Evolutionary conservation across 2,888 invertebrate genomes (phyloP).

Genomic region (Lycia hirtaria): DNA sequence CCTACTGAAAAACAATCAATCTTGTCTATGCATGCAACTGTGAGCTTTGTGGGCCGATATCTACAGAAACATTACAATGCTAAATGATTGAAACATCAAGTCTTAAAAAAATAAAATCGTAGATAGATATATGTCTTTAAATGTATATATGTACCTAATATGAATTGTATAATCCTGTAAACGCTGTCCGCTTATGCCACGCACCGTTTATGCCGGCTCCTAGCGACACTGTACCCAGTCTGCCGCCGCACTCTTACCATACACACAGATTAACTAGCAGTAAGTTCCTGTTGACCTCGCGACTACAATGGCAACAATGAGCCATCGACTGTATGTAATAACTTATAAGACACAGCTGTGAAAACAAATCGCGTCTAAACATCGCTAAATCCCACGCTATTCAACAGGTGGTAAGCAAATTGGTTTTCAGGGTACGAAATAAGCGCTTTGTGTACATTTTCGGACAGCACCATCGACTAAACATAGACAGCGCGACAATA

Average conservation of each 20-base stretch:
- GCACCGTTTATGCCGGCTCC: neutral
- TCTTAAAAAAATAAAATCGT: too few relatives aligned
- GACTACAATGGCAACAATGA: constrained; percentile 1
- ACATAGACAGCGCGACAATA: too few relatives aligned
- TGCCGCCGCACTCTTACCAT: constrained; percentile 5
- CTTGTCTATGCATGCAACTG: too few relatives aligned
- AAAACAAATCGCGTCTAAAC: neutral
- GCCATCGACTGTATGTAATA: constrained; percentile 8
- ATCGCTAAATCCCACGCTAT: constrained; percentile 1
- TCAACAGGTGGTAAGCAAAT: neutral
- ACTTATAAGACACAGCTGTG: constrained; percentile 1
- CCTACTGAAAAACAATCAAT: too few relatives aligned
- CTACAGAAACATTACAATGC: too few relatives aligned
- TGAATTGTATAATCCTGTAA: neutral
- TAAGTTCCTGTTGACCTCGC: neutral
- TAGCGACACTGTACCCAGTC: constrained; percentile 5
- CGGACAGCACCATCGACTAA: neutral
- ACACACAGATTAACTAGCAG: neutral
- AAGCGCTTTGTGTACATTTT: neutral
- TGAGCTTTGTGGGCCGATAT: too few relatives aligned
- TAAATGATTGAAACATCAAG: too few relatives aligned
- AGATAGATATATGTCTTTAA: too few relatives aligned
- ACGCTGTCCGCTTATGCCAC: neutral
- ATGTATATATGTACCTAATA: too few relatives aligned
- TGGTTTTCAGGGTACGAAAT: neutral